Evolutionary conservation across 2,113 vertebrate genomes (phyloP), one percentile per base, ranked within the genome.

Genomic region (Penelope pileata): DNA sequence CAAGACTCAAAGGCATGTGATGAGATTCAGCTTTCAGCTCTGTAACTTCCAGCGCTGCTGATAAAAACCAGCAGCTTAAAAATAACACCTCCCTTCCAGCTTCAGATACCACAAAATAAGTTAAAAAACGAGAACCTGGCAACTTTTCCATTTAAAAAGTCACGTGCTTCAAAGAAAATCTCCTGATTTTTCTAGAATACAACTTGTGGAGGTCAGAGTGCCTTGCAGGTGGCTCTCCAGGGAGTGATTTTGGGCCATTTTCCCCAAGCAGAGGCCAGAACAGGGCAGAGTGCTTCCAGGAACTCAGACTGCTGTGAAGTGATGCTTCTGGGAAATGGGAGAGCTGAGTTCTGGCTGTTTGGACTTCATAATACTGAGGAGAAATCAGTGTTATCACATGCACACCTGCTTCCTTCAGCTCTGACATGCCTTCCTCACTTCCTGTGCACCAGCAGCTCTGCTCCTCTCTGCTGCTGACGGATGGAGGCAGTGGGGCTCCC

Each of bases 81-180:
- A 94, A 92, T 88, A 96, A 93, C 88, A 86, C 68, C 73, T 94
- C 85, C 82, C 84, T 66, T 90, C 86, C 86, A 86, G 95, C 88
- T 88, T 47, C 76, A 59, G 42, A 74, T 4, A 51, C 34, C 73
- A 75, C 38, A 53, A 81, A 59, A 47, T 59, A 24, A 50, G 43
- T 59, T 59, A 19, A 48, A 80, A 78, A 81, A 67, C 7, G 9
- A 86, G 59, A 45, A 60, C 34, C 64, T 81, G 83, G 80, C 64
- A 54, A 66, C 30, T 86, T 74, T 94, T 92, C 68, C 34, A 23
- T 51, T 84, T 81, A 15, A 50, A 83, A 93, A 94, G 76, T 42
- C 79, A 66, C 43, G 47, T 29, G 47, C 32, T 81, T 54, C 68
- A 42, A 48, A 74, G 30, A 32, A 13, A 40, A 40, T 32, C 27